These are phyloP conservation scores for Sporophila hypoxantha DNA, from an alignment of 2,113 vertebrate species.

Conservation along the genomic window DNA sequence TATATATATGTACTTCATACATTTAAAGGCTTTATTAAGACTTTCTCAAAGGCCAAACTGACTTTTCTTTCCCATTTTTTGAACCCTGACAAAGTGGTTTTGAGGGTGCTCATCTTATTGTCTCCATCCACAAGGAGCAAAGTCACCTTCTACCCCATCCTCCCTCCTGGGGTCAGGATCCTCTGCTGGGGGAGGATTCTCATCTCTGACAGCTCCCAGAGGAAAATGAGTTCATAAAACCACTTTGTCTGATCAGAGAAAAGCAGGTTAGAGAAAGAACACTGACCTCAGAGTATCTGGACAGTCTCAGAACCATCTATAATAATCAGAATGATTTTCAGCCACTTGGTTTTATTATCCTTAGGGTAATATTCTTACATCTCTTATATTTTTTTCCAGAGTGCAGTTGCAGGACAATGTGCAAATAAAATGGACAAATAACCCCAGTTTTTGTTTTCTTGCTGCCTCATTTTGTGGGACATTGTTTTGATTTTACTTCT, in stretches of 20 bases:
- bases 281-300: neutral
- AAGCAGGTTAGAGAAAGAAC: neutral
- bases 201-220: neutral
- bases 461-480: neutral
- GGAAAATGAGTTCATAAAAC: neutral
- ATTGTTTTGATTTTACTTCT: neutral
- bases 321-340: neutral
- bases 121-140: neutral
- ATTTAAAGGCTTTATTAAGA: neutral
- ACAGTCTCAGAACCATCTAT: neutral
- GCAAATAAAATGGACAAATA: neutral
- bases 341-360: neutral
- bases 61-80: neutral
- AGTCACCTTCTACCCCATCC: neutral
- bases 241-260: neutral
- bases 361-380: neutral
- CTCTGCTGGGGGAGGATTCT: neutral
- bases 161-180: neutral
- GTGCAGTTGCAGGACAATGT: neutral
- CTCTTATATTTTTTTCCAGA: no score
- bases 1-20: neutral
- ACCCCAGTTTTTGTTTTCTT: neutral
- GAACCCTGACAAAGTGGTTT: neutral
- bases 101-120: neutral
- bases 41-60: neutral